Evolutionary conservation across 1,140 invertebrate genomes (phyloP).

Genomic region (Magallana ariakensis): DNA sequence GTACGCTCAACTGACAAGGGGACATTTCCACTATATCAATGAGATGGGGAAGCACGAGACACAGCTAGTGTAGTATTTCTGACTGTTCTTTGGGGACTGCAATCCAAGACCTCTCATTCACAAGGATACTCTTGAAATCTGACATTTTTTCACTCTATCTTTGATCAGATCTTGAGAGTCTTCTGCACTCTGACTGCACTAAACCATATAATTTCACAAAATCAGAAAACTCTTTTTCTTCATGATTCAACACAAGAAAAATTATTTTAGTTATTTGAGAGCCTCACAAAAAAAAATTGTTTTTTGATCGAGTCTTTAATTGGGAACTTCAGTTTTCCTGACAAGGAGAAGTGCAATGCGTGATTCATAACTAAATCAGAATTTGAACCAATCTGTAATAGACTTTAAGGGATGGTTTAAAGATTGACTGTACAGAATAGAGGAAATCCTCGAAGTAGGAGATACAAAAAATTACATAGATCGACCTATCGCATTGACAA

Average conservation of each 20-base stretch:
- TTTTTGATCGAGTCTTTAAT: background rate
- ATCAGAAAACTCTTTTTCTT: background rate
- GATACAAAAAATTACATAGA: background rate
- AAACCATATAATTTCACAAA: background rate
- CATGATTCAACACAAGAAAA: background rate
- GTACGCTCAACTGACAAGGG: background rate
- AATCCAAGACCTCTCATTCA: conserved; percentile 20
- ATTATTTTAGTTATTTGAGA: conserved; percentile 21
- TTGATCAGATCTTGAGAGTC: background rate
- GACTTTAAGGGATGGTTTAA: background rate
- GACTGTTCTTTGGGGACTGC: background rate
- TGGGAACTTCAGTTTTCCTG: conserved; percentile 6
- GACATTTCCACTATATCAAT: no score
- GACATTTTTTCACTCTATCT: background rate
- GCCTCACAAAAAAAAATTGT: background rate
- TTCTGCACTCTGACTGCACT: conserved; percentile 6
- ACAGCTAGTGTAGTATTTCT: background rate
- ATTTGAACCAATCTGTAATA: background rate
- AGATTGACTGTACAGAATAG: background rate
- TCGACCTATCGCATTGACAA: background rate
- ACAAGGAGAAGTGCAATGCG: background rate
- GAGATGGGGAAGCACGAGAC: background rate
- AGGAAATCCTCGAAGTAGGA: background rate
- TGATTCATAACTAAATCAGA: conserved; percentile 35
- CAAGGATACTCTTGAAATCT: conserved; percentile 8